phyloP scores from a whole-genome alignment of 2,797 vertebrate species.

The Tangara arthus region DNA sequence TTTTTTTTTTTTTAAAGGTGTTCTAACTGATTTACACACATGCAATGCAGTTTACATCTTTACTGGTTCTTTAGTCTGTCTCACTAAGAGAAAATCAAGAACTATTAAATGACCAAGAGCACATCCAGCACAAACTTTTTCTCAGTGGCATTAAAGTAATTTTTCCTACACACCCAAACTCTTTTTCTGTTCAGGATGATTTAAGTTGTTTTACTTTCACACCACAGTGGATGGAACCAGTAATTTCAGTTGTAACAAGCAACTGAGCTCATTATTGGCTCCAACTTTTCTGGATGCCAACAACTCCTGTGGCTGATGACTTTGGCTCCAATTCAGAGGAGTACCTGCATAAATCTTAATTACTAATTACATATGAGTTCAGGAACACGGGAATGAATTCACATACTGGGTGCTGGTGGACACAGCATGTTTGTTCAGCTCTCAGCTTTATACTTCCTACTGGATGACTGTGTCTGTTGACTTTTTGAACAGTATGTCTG shows the following conservation, averaged over 20 bases:
- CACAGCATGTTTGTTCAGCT: background rate
- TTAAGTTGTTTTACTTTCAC: constrained; percentile 48
- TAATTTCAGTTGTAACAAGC: constrained; percentile 37
- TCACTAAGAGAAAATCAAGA: background rate
- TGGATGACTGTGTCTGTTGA: background rate
- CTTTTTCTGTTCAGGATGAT: constrained; percentile 16
- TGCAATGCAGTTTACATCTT: background rate
- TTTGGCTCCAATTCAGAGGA: constrained; percentile 52
- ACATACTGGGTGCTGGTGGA: background rate
- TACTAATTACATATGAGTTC: constrained; percentile 6
- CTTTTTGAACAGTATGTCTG: background rate
- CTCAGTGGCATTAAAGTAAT: background rate
- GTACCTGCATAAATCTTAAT: constrained; percentile 59
- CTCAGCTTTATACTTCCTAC: background rate
- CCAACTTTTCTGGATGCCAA: constrained; percentile 25
- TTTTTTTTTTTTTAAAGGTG: background rate
- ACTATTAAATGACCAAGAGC: background rate
- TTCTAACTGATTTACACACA: background rate
- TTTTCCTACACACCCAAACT: constrained; percentile 1
- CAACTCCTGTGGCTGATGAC: constrained; percentile 19
- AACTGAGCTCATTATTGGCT: constrained; percentile 53
- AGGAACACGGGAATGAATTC: constrained; percentile 21
- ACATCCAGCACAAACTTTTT: background rate
- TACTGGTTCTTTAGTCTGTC: background rate
- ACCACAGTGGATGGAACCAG: constrained; percentile 4